Percentiles rank a stretch among this genome's conserved stretches.
phyloP scores from a whole-genome alignment of 1,140 invertebrate species.

The Orussus abietinus region DNA sequence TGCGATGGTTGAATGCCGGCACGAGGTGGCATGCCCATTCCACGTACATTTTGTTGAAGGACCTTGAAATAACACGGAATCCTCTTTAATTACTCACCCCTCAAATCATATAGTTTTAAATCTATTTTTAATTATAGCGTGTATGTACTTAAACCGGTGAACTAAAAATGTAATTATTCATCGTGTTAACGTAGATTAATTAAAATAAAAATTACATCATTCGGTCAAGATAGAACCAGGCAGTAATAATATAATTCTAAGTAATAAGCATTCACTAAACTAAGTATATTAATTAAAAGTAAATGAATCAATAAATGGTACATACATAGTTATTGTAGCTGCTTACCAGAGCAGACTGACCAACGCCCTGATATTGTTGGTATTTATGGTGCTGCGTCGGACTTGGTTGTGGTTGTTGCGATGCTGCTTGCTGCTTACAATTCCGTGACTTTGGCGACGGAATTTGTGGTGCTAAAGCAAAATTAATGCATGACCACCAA shows the following conservation, averaged over 20 bases:
- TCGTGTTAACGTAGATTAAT: no score
- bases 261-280: no score
- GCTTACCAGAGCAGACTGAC: conserved; percentile 54
- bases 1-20: conserved; percentile 48
- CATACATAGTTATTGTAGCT: conserved; percentile 51
- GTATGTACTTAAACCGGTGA: no score
- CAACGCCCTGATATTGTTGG: conserved; percentile 52
- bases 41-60: conserved; percentile 49
- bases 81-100: no score
- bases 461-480: conserved; percentile 49
- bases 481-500: conserved; percentile 7
- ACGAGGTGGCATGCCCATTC: conserved; percentile 50
- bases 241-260: no score
- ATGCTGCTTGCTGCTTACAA: conserved; percentile 47
- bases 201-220: no score
- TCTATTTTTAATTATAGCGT: not conserved
- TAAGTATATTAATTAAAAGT: no score
- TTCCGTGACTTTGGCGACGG: conserved; percentile 56
- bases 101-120: not conserved
- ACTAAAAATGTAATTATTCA: no score
- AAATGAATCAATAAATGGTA: conserved; percentile 37
- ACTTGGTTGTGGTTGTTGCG: conserved; percentile 56
- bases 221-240: no score
- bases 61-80: conserved; percentile 33
- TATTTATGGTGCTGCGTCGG: conserved; percentile 60